Base-by-base conservation (phyloP, 2,797 vertebrate species). In the Notoglanidium macrostoma region DNA sequence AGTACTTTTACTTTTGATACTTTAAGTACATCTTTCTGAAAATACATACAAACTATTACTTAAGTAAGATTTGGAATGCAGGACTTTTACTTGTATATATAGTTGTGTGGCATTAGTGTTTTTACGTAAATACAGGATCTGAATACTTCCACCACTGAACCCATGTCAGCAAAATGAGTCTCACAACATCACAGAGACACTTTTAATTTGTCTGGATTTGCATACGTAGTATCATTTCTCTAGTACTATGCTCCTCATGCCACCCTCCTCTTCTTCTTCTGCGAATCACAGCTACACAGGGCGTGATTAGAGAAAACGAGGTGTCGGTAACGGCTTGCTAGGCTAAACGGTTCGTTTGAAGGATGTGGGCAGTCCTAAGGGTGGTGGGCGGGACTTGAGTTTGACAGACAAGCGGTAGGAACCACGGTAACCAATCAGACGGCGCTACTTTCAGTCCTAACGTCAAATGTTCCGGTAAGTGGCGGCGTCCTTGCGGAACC, bases 391-490 rank as follows among this genome's bases (percentile, higher is more conserved):
- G 85, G 74, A 40, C 46, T 6, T 54, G 10, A 26, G 26, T 15
- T 54, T 78, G 85, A 86, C 74, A 55, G 74, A 7, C 85, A 78
- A 1, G 73, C 35, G 83, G 29, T 21, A 49, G 29, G 26, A 19
- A 15, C 1, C 19, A 6, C 5, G 7, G 2, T 44, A 57, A 40
- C 85, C 85, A 86, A 86, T 78, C 46, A 21, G 59, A 0, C 0
- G 6, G 21, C 61, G n/a, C 8, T 79, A 2, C 44, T 19, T 57
- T 67, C 74, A 21, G 61, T 55, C 59, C 29, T 67, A 14, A n/a
- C 40, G 29, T 68, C 6, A 86, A 68, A 40, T 78, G 85, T 86
- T 86, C 85, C 85, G 74, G 85, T 44, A 86, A 86, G 87, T 57
- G 81, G 35, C 46, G 81, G 61, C 85, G 85, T 55, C 74, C 61